Evolutionary conservation across 30 jellyfish, hydroid and myxozoan species (phyloP).

Genomic region (Cassiopea xamachana): DNA sequence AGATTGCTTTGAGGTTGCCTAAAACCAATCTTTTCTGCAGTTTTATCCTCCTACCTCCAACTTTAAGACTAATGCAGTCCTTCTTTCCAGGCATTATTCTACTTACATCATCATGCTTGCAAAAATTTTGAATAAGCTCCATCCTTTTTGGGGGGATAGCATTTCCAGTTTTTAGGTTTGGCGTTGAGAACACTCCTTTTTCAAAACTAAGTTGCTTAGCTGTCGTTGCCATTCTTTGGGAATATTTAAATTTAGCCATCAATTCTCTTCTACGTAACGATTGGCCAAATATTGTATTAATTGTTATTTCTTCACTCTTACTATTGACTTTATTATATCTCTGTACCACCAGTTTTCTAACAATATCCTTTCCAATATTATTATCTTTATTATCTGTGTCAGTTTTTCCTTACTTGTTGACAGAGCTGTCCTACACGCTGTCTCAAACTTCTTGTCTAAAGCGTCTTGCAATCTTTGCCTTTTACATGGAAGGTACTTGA

Average conservation of each 20-base stretch:
- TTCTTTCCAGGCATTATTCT: constrained; percentile 66
- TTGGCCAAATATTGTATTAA: constrained; percentile 31
- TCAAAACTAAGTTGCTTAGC: constrained; percentile 58
- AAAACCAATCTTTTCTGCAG: constrained; percentile 32
- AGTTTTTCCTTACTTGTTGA: background rate
- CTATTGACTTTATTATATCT: constrained; percentile 1
- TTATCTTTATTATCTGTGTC: background rate
- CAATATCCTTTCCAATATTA: background rate
- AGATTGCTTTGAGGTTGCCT: constrained; percentile 32
- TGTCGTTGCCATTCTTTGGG: constrained; percentile 56
- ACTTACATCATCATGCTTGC: constrained; percentile 24
- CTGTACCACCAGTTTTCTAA: background rate
- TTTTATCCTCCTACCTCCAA: constrained; percentile 10
- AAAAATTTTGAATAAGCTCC: background rate
- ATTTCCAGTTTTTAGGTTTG: constrained; percentile 40
- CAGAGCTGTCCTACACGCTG: background rate
- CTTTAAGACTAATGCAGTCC: constrained; percentile 11
- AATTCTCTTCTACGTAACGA: constrained; percentile 47
- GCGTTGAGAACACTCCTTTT: constrained; percentile 53
- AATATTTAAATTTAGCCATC: constrained; percentile 21
- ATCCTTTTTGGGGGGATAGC: background rate
- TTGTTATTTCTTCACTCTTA: constrained; percentile 35
- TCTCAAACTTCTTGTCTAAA: background rate
- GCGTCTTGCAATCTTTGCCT: background rate
- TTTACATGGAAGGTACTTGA: background rate